Base-by-base conservation (phyloP, 2,797 vertebrate species). In the Nannoperca obscura region DNA sequence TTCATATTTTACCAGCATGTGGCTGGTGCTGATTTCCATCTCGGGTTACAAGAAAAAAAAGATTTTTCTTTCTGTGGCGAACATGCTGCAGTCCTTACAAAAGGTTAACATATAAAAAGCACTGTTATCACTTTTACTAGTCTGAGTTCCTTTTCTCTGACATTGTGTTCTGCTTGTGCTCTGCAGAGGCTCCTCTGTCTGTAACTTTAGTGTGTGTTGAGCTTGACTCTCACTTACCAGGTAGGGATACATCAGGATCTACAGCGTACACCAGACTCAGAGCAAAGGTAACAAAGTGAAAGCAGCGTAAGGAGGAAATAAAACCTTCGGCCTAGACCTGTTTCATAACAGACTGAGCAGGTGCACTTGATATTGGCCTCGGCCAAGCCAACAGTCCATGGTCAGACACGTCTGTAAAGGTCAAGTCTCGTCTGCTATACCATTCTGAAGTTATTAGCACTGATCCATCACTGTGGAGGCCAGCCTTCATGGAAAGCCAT, bases 361-460 rank as follows among this genome's bases (percentile, higher is more conserved):
- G 74, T 60, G 42, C 34, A 68, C 74, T 83, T 59, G 7, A 34
- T 67, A 57, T 74, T 27, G n/a, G 70, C 30, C 44, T 24, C 8
- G 19, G 71, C 76, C 71, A 60, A 30, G 54, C 65, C 59, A 74
- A 27, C 63, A 66, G 58, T 80, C 49, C 49, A 0, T 4, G 47
- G 24, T 75, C 24, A 27, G 24, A 27, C 24, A 27, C 24, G 24
- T 27, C 64, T 20, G 38, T 47, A 61, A 67, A 81, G 76, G 80
- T 83, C 70, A 60, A 72, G 70, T 72, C 73, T 82, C 69, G 22
- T 83, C 46, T 65, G 44, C 53, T 34, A 7, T 47, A 36, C 66
- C 20, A 22, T 52, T 80, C 47, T 72, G 46, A 70, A 67, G 52
- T 76, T 46, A 74, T 74, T 55, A 64, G 40, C 32, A 10, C 47